Evolutionary conservation across 1,140 invertebrate genomes (phyloP).

Genomic region (Eupeodes corollae): DNA sequence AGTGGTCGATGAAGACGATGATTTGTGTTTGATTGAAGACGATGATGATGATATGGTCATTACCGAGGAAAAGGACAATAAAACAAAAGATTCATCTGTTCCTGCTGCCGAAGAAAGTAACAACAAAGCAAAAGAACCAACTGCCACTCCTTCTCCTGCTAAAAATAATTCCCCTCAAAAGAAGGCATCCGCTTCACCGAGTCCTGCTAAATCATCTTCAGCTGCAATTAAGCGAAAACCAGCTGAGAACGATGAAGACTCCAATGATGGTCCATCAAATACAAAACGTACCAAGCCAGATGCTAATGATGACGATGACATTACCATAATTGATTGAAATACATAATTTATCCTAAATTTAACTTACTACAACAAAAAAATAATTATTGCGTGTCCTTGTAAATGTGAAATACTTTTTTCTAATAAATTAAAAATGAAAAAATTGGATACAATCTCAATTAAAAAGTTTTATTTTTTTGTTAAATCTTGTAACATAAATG

Average conservation of each 20-base stretch:
- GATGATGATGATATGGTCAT: constrained; percentile 13
- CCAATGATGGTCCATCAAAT: constrained; percentile 37
- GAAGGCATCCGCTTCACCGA: background rate
- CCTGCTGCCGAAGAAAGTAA: constrained; percentile 2
- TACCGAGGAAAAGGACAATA: constrained; percentile 2
- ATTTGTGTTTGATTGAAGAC: constrained; percentile 37
- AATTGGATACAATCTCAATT: no score
- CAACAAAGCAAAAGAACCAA: constrained; percentile 1
- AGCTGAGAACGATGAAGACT: constrained; percentile 21
- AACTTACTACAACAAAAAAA: no score
- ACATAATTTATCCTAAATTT: no score
- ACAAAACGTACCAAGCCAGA: constrained; percentile 28
- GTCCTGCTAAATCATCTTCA: constrained; percentile 6
- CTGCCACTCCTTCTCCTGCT: background rate
- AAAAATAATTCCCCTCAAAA: background rate
- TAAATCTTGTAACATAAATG: no score
- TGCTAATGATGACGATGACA: constrained; percentile 16
- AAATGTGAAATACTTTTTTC: no score
- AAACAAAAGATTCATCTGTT: no score
- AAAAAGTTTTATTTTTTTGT: no score
- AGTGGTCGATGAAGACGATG: constrained; percentile 33
- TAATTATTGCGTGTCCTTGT: constrained; percentile 9
- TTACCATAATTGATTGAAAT: constrained; percentile 4
- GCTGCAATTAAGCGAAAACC: constrained; percentile 20
- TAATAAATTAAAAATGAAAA: no score